Percentiles rank a stretch among this genome's conserved stretches.
phyloP scores from a whole-genome alignment of 2,113 vertebrate species.

The Brachypodius melanocephalos region DNA sequence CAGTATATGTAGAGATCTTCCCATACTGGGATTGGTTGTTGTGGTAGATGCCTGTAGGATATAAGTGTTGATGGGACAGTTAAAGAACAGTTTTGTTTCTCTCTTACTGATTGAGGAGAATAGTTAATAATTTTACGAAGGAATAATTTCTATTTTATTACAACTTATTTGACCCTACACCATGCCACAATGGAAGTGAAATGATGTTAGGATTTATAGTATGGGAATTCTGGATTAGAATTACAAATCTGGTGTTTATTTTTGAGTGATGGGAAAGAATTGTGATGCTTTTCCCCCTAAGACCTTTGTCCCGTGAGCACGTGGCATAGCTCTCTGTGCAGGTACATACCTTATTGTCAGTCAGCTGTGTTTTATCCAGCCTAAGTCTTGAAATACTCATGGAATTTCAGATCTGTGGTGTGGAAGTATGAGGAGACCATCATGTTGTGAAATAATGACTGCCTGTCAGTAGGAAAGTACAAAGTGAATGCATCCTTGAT shows the following conservation, averaged over 20 bases:
- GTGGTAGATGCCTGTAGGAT: neutral
- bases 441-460: neutral
- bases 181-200: neutral
- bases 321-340: rapidly evolving
- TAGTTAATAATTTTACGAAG: neutral
- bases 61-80: neutral
- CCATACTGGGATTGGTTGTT: neutral
- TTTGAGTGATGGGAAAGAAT: neutral
- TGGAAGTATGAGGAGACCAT: neutral
- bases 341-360: neutral
- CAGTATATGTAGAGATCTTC: neutral
- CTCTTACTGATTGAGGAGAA: neutral
- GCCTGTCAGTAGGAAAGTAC: neutral
- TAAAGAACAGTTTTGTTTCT: neutral
- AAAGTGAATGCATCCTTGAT: neutral
- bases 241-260: neutral
- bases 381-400: neutral
- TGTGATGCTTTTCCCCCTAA: neutral
- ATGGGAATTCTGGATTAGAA: neutral
- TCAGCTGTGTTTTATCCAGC: neutral
- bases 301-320: neutral
- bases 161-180: neutral
- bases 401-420: neutral
- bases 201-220: neutral
- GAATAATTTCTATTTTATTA: neutral